These are phyloP conservation scores for Garrulus glandarius DNA, from an alignment of 2,797 vertebrate species.

Conservation along the genomic window DNA sequence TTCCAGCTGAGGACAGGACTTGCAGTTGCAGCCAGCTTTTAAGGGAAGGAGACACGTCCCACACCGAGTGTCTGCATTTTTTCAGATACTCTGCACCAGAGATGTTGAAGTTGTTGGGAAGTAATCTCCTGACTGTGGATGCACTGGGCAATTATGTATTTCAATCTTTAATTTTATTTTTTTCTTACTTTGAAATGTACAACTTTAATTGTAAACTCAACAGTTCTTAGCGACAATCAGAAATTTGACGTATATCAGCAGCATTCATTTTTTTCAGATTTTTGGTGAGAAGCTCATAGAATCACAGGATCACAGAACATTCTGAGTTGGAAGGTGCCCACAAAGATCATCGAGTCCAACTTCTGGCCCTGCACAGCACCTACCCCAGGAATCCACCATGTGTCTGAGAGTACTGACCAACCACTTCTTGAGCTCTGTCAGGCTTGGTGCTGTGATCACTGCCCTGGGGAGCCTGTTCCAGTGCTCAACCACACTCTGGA, in stretches of 20 bases:
- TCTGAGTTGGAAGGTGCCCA: background rate
- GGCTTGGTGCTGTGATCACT: background rate
- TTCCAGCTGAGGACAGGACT: background rate
- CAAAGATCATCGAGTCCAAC: accelerated
- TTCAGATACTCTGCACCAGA: background rate
- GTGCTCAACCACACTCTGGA: accelerated
- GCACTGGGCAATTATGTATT: background rate
- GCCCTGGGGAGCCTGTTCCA: background rate
- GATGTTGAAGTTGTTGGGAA: background rate
- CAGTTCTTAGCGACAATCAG: background rate
- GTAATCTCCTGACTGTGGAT: background rate
- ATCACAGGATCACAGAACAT: background rate
- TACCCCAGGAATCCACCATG: accelerated
- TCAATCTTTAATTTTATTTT: background rate
- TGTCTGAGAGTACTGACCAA: accelerated
- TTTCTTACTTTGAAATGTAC: background rate
- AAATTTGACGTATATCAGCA: background rate
- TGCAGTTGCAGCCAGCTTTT: background rate
- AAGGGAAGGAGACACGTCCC: background rate
- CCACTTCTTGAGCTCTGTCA: accelerated
- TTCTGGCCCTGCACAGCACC: background rate
- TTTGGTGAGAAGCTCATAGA: background rate
- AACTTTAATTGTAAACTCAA: background rate
- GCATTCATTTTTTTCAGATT: background rate
- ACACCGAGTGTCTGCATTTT: background rate